phyloP scores from a whole-genome alignment of 2,888 invertebrate genomes.

The Eurytoma adleriae region DNA sequence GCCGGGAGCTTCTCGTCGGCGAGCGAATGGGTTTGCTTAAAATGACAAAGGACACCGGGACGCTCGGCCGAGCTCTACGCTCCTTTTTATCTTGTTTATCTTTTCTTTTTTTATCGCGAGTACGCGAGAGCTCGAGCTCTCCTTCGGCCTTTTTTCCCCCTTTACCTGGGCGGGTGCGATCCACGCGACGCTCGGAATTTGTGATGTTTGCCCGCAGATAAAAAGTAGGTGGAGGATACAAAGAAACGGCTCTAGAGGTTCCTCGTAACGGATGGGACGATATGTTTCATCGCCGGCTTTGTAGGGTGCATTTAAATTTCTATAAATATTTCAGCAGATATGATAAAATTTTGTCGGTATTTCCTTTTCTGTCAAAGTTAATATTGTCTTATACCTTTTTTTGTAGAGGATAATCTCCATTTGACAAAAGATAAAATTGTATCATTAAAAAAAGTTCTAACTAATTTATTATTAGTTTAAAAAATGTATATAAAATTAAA shows the following conservation, averaged over 20 bases:
- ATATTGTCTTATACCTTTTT: no score
- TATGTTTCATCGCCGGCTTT: no score
- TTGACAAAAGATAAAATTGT: no score
- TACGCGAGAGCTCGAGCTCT: constrained; percentile 4
- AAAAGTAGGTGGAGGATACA: not conserved
- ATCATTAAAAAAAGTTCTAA: no score
- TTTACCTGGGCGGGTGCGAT: not conserved
- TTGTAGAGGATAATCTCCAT: no score
- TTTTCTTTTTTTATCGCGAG: constrained; percentile 41
- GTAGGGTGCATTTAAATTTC: no score
- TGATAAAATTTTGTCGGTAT: no score
- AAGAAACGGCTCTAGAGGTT: not conserved
- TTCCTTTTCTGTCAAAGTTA: no score
- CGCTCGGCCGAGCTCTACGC: not conserved
- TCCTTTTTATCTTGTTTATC: constrained; percentile 49
- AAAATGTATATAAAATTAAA: no score
- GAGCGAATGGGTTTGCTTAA: constrained; percentile 49
- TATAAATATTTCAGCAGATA: no score
- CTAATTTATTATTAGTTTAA: no score
- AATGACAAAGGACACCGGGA: constrained; percentile 41
- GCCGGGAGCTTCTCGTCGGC: not conserved
- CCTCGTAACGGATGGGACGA: no score
- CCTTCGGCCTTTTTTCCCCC: constrained; percentile 6
- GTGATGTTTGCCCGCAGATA: not conserved
- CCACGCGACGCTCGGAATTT: not conserved